These are phyloP conservation scores for Labia minor DNA, from an alignment of 2,888 invertebrate species.

Conservation along the genomic window DNA sequence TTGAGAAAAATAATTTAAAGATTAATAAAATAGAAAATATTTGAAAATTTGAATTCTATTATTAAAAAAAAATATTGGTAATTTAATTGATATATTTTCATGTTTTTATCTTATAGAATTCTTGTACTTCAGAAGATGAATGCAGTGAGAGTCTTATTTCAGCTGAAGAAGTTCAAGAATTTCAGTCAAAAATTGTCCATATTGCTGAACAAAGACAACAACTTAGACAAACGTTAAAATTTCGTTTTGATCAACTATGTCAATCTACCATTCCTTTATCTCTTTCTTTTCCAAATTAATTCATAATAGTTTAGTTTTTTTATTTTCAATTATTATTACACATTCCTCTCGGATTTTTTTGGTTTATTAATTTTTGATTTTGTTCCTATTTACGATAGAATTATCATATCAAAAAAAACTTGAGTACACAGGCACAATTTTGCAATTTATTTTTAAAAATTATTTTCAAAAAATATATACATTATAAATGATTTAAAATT, in stretches of 20 bases:
- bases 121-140: slow-evolving; percentile 66
- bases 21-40: no score
- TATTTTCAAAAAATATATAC: background rate
- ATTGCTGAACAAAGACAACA: slow-evolving; percentile 70
- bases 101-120: slow-evolving; percentile 50
- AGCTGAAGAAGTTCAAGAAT: slow-evolving; percentile 77
- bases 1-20: no score
- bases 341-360: background rate
- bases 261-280: background rate
- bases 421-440: background rate
- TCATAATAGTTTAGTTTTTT: background rate
- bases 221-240: slow-evolving; percentile 66
- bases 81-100: no score
- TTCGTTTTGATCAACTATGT: slow-evolving; percentile 73
- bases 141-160: slow-evolving; percentile 65
- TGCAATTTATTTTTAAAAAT: background rate
- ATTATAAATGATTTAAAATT: no score
- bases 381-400: no score
- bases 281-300: slow-evolving; percentile 17
- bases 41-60: no score
- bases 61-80: no score
- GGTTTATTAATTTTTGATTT: no score
- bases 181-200: slow-evolving; percentile 66
- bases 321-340: background rate
- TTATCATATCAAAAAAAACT: background rate